Conservation (phyloP, 2,888 invertebrate species). For the Thereva nobilitata region DNA sequence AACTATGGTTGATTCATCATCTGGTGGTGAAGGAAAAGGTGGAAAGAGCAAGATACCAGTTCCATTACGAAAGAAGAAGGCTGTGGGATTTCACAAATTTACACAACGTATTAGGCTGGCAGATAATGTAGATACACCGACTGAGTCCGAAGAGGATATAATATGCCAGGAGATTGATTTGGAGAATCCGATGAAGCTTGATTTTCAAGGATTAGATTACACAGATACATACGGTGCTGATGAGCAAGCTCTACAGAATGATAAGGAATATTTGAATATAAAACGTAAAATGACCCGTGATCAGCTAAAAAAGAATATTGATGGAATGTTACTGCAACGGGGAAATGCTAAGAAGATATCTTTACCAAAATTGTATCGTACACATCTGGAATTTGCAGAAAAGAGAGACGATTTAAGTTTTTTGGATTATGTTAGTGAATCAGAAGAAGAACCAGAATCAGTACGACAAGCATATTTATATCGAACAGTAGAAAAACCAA, state of each 20-base stretch:
- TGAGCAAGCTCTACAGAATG: conserved; percentile 53
- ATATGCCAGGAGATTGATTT: conserved; percentile 53
- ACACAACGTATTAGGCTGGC: conserved; percentile 51
- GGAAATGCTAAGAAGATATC: conserved; percentile 47
- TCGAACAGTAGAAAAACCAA: conserved; percentile 36
- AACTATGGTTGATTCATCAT: too few relatives aligned
- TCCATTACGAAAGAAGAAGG: conserved; percentile 41
- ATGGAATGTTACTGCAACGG: conserved; percentile 46
- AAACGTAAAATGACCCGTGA: conserved; percentile 51
- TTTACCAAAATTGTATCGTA: too few relatives aligned
- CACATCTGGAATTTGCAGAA: too few relatives aligned
- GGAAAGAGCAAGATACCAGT: neutral
- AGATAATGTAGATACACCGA: conserved; percentile 50
- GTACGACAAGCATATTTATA: too few relatives aligned
- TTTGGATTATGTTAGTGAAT: too few relatives aligned
- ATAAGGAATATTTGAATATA: conserved; percentile 50
- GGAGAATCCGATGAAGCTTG: conserved; percentile 53
- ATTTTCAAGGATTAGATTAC: conserved; percentile 56
- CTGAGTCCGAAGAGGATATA: conserved; percentile 47
- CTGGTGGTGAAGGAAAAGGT: too few relatives aligned
- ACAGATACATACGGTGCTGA: conserved; percentile 52
- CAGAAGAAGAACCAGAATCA: too few relatives aligned
- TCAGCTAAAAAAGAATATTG: conserved; percentile 45
- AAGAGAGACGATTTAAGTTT: too few relatives aligned
- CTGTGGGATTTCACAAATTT: conserved; percentile 45